Conservation (phyloP, 2,797 vertebrate species). For the Channa striata region DNA sequence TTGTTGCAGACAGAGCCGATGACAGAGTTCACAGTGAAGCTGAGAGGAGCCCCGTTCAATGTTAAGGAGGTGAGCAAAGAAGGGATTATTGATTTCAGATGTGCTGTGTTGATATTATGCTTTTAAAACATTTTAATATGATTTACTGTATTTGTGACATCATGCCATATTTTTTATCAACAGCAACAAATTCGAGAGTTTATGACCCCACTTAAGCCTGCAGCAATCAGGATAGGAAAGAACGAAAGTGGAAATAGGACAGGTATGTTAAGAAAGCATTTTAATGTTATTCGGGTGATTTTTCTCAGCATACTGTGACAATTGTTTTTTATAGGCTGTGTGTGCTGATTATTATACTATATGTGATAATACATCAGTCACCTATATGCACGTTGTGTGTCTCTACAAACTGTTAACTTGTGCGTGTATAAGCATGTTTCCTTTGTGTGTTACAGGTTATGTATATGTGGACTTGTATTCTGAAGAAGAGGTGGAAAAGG, state of each 20-base stretch:
- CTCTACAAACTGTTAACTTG: background rate
- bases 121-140: background rate
- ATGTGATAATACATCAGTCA: background rate
- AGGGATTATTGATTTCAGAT: background rate
- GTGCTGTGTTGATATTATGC: background rate
- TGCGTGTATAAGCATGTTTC: conserved; percentile 16
- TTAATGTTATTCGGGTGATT: background rate
- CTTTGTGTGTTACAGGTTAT: conserved; percentile 85
- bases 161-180: background rate
- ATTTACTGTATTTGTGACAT: background rate
- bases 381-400: background rate
- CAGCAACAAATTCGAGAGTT: conserved; percentile 94
- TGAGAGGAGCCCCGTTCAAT: conserved; percentile 90
- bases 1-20: conserved; percentile 71
- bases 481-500: conserved; percentile 90
- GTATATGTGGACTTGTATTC: conserved; percentile 93
- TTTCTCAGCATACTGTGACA: background rate
- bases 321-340: background rate
- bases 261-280: conserved; percentile 76
- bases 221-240: conserved; percentile 88
- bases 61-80: conserved; percentile 87
- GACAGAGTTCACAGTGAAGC: conserved; percentile 90
- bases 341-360: background rate
- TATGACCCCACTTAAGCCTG: conserved; percentile 91
- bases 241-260: conserved; percentile 89